Evolutionary conservation across 2,888 invertebrate genomes (phyloP), one percentile per base, ranked within the genome.

Genomic region (Tetropium fuscum): DNA sequence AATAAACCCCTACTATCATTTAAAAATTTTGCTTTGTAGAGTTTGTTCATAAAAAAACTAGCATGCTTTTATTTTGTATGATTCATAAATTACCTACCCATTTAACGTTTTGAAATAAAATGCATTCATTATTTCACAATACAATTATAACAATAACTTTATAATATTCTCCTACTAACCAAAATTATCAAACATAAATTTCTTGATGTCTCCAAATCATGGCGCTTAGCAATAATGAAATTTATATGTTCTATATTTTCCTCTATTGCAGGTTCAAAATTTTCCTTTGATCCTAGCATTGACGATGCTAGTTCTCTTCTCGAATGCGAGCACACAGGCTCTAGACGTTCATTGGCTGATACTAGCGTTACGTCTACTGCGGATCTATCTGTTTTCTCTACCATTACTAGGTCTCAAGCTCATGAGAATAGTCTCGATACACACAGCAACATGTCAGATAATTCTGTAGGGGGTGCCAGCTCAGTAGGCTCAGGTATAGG

Each of bases 341-440:
- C 92, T 11, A 86, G 92, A 54, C 88, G 91, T 51, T 93, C 93
- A 47, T 83, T 93, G 60, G 92, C 93, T 11, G 93, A 92, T 78
- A 93, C 93, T 15, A 92, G 92, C 72, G 91, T 93, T 49, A 93
- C 93, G 20, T 93, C 92, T 47, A 93, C 93, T 0, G 92, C 93
- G 0, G 92, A 93, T 79, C 84, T 93, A 58, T 91, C 91, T 70
- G 91, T 92, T 66, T 91, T 93, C 82, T 91, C 90, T 13, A 85
- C 85, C 58, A 88, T 88, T 73, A 90, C 89, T 7, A 85, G 89
- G 51, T 90, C 90, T 7, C 90, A 90, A 76, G 89, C 87, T 36
- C 87, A 88, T 54, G 90, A 90, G 79, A 90, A 90, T 83, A 90
- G 90, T 71, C 84, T 90, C 63, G 91, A 91, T 80, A 90, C 90